Evolutionary conservation across 1,140 invertebrate species (phyloP).

Genomic region (Macrocentrus cingulum): DNA sequence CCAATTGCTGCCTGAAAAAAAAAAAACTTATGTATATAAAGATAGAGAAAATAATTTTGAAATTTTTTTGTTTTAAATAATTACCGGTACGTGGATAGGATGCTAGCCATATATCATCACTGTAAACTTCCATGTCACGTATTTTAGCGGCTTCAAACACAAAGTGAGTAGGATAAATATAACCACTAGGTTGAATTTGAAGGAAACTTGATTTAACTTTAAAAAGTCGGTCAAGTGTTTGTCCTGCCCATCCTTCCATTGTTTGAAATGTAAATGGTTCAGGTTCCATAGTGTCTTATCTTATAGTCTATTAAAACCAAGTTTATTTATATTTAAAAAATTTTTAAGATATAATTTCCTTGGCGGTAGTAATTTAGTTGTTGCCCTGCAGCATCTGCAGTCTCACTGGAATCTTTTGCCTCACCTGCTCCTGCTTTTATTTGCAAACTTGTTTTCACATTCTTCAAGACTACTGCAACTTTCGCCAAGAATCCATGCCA

Average conservation of each 20-base stretch:
- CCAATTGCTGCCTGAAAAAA: constrained; percentile 77
- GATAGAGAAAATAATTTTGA: not conserved
- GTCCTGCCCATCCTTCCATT: constrained; percentile 63
- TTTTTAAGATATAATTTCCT: too few species aligned
- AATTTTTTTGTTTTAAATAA: too few species aligned
- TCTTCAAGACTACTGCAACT: too few species aligned
- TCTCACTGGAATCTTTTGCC: too few species aligned
- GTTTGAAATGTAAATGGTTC: constrained; percentile 61
- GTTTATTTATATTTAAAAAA: too few species aligned
- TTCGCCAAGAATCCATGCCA: too few species aligned
- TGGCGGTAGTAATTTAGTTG: too few species aligned
- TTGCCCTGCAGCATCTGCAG: too few species aligned
- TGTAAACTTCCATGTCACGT: constrained; percentile 65
- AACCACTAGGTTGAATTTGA: constrained; percentile 68
- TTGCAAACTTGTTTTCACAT: too few species aligned
- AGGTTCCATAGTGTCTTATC: too few species aligned
- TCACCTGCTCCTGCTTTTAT: too few species aligned
- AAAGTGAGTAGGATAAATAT: constrained; percentile 69
- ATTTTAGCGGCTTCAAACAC: constrained; percentile 70
- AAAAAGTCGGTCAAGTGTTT: constrained; percentile 68
- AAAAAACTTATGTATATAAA: not conserved
- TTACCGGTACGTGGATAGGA: constrained; percentile 80
- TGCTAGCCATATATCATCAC: constrained; percentile 78
- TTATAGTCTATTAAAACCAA: too few species aligned
- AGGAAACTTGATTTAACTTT: constrained; percentile 69